phyloP scores from a whole-genome alignment of 2,888 invertebrate genomes.

The Leptinotarsa juncta region DNA sequence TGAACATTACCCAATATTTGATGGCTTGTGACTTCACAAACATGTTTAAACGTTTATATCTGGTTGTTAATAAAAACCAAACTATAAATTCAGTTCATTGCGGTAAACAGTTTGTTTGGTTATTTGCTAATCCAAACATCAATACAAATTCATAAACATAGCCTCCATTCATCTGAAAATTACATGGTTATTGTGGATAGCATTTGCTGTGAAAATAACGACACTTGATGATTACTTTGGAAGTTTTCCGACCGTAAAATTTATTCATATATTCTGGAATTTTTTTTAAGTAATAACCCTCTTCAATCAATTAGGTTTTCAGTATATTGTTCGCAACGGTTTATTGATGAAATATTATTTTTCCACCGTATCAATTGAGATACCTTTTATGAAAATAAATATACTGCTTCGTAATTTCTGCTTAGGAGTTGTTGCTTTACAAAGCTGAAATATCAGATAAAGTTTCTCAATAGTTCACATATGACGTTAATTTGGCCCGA shows the following conservation, averaged over 20 bases:
- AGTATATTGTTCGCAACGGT: background rate
- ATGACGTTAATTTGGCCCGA: no score
- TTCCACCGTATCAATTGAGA: background rate
- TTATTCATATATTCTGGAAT: constrained; percentile 3
- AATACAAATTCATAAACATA: background rate
- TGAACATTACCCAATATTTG: no score
- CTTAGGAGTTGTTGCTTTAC: no score
- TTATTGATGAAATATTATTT: background rate
- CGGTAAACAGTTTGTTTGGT: constrained; percentile 1
- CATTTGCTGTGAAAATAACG: constrained; percentile 6
- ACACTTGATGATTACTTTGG: constrained; percentile 10
- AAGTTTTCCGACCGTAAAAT: constrained; percentile 14
- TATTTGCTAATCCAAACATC: constrained; percentile 5
- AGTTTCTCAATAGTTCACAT: no score
- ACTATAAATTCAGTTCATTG: constrained; percentile 2
- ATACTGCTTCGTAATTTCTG: no score
- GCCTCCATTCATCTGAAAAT: background rate
- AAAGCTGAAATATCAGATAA: no score
- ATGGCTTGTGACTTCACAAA: background rate
- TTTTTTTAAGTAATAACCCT: background rate
- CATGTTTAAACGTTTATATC: background rate
- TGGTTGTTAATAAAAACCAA: background rate
- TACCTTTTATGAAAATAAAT: no score
- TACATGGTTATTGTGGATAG: constrained; percentile 10
- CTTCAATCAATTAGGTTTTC: background rate